Conservation (phyloP, 1,140 invertebrate genomes). For the Meteorus sp. region DNA sequence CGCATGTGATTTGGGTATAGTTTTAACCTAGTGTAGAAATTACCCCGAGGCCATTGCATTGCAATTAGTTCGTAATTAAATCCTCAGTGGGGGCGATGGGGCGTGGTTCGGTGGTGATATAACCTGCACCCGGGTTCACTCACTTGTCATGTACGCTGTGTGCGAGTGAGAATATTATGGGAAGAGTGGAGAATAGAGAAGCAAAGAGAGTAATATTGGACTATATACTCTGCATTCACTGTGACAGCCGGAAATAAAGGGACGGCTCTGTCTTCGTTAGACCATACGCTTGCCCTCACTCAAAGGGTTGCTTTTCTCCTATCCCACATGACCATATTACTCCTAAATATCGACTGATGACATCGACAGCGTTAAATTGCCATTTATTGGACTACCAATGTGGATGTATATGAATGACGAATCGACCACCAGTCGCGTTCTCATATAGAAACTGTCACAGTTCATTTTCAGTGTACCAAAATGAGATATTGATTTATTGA, state of each 20-base stretch:
- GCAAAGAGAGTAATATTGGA: constrained; percentile 22
- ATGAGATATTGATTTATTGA: background rate
- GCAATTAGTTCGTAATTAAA: constrained; percentile 51
- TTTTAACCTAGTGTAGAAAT: constrained; percentile 37
- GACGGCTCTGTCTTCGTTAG: constrained; percentile 43
- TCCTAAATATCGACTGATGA: constrained; percentile 43
- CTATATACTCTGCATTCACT: no score
- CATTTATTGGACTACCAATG: constrained; percentile 38
- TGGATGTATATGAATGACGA: background rate
- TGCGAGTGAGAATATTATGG: constrained; percentile 16
- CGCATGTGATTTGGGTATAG: no score
- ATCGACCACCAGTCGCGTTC: background rate
- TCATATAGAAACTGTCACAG: constrained; percentile 20
- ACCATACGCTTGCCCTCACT: constrained; percentile 35
- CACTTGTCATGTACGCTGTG: background rate
- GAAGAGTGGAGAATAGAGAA: constrained; percentile 5
- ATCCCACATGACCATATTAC: background rate
- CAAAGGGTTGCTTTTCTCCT: constrained; percentile 41
- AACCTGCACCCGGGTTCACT: constrained; percentile 12
- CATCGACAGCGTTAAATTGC: constrained; percentile 48
- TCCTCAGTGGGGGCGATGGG: constrained; percentile 32
- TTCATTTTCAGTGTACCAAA: background rate
- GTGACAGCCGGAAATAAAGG: constrained; percentile 52
- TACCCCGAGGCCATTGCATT: constrained; percentile 40
- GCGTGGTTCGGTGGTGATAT: constrained; percentile 24